These are phyloP conservation scores for Embiotoca jacksoni DNA, from an alignment of 2,113 vertebrate species.

Conservation along the genomic window DNA sequence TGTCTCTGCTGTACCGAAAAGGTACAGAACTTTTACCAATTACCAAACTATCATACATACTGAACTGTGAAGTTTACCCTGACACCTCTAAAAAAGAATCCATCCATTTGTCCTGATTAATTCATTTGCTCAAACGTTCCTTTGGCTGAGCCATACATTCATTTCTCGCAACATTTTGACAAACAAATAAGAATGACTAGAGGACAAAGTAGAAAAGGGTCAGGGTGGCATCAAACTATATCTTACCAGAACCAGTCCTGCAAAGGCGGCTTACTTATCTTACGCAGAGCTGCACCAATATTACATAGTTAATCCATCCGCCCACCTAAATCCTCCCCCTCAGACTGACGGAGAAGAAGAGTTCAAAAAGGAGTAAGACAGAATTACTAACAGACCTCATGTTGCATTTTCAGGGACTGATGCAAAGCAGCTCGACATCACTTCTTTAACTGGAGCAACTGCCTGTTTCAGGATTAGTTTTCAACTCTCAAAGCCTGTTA, in stretches of 20 bases:
- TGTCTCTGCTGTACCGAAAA: background rate
- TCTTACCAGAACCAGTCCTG: background rate
- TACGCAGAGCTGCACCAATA: slow-evolving; percentile 29
- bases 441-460: slow-evolving; percentile 28
- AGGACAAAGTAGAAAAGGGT: background rate
- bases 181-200: background rate
- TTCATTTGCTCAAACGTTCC: background rate
- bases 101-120: no score
- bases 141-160: background rate
- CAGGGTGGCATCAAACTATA: background rate
- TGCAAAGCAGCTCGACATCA: slow-evolving; percentile 44
- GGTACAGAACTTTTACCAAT: background rate
- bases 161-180: background rate
- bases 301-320: slow-evolving; percentile 41
- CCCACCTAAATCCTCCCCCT: slow-evolving; percentile 34
- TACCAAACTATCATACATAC: no score
- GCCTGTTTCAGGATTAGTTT: slow-evolving; percentile 33
- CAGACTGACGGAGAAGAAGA: slow-evolving; percentile 30
- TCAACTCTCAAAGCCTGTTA: slow-evolving; percentile 1
- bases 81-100: no score
- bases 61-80: no score
- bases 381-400: slow-evolving; percentile 36
- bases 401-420: slow-evolving; percentile 42
- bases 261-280: slow-evolving; percentile 22
- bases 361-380: slow-evolving; percentile 39